Percentiles rank a stretch among this genome's conserved stretches.
phyloP scores from a whole-genome alignment of 2,797 vertebrate genomes.

The Yasuhikotakia modesta region DNA sequence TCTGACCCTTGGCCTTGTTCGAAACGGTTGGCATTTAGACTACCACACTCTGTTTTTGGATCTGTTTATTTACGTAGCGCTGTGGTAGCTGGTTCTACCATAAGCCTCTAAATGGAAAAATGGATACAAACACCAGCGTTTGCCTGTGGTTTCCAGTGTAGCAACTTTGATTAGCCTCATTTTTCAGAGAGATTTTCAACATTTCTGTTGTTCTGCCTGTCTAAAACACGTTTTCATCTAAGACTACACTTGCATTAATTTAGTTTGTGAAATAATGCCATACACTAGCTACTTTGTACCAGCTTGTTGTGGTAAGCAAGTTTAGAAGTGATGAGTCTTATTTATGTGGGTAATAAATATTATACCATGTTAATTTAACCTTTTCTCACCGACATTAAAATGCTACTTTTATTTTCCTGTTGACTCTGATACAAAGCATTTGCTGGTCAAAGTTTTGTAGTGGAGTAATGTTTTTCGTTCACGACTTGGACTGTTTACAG shows the following conservation, averaged over 20 bases:
- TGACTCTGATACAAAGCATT: slow-evolving; percentile 71
- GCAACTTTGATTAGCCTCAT: slow-evolving; percentile 56
- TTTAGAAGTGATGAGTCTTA: slow-evolving; percentile 50
- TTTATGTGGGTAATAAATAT: slow-evolving; percentile 68
- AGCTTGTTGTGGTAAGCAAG: slow-evolving; percentile 48
- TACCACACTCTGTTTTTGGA: slow-evolving; percentile 66
- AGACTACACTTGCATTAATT: slow-evolving; percentile 50
- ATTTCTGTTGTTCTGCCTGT: slow-evolving; percentile 59
- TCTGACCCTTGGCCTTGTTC: slow-evolving; percentile 72
- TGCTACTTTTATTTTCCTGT: slow-evolving; percentile 60
- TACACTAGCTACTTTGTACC: slow-evolving; percentile 62
- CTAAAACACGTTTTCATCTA: slow-evolving; percentile 58
- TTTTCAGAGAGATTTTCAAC: slow-evolving; percentile 51
- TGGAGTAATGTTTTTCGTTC: slow-evolving; percentile 64
- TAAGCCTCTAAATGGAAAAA: slow-evolving; percentile 41
- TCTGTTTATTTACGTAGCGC: slow-evolving; percentile 64
- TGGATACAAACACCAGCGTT: slow-evolving; percentile 57
- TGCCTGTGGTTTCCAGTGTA: slow-evolving; percentile 65
- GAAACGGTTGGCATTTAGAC: slow-evolving; percentile 73
- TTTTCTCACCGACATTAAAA: slow-evolving; percentile 46
- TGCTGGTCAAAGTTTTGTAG: slow-evolving; percentile 88
- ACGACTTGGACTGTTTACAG: slow-evolving; percentile 89
- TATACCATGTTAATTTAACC: slow-evolving; percentile 54
- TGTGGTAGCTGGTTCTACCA: slow-evolving; percentile 70
- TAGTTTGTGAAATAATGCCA: no score